Evolutionary conservation across 2,888 invertebrate genomes (phyloP), one percentile per base, ranked within the genome.

Genomic region (Hirtodrosophila confusa): DNA sequence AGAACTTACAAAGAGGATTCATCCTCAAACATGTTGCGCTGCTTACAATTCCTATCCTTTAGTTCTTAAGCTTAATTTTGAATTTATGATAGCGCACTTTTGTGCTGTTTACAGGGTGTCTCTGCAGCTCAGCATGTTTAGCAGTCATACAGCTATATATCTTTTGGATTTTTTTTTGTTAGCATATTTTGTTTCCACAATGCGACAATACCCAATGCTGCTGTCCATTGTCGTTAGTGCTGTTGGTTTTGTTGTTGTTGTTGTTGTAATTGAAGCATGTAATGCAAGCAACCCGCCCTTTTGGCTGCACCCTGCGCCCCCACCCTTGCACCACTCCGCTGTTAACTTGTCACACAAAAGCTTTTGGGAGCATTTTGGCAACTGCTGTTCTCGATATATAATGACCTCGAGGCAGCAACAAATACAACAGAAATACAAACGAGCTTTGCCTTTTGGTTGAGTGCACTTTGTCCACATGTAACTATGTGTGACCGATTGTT

Each of bases 341-440:
- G 27, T 57, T 58, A 64, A 63, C 82, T 73, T 83, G 88, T 87
- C 82, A 85, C 69, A 87, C 86, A 82, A 87, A 80, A 84, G 87
- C 87, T 71, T 82, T 87, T 85, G 88, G 82, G 82, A 78, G 72
- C 82, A 87, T 82, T 83, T 83, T 78, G 88, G 82, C 86, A 80
- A 85, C 82, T 82, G 87, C 84, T 85, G 86, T 88, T 85, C 77
- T 86, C 88, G 84, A 88, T 88, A 85, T 85, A 83, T 85, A 88
- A 85, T 85, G 88, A 85, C 88, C 84, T 88, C 84, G 78, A 85
- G 84, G 86, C 84, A 83, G 70, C 79, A 72, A 71, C 80, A 75
- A 78, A 60, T 50, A 67, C 60, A 57, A 50, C 31, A 48, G n/a
- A 53, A 45, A 64, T 55, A 50, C 49, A 65, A 80, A 69, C 55